phyloP scores from a whole-genome alignment of 2,797 vertebrate genomes.

The Lophotriccus pileatus region DNA sequence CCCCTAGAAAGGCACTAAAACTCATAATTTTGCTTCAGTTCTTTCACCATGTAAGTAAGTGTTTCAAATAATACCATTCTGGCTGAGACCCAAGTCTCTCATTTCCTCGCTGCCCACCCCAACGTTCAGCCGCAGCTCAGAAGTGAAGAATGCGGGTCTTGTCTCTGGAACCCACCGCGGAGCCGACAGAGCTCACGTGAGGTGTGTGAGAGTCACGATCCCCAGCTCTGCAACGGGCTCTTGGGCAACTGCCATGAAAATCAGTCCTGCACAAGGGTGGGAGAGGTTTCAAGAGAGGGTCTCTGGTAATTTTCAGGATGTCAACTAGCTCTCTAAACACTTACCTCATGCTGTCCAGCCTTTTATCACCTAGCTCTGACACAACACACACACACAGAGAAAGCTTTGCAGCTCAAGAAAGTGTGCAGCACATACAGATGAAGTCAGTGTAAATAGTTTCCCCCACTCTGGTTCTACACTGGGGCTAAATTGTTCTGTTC shows the following conservation, averaged over 20 bases:
- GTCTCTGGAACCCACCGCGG: not conserved
- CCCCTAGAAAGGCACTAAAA: not conserved
- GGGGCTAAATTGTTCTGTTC: not conserved
- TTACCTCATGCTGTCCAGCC: constrained; percentile 45
- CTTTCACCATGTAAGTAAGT: not conserved
- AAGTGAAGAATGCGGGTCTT: not conserved
- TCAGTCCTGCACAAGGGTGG: not conserved
- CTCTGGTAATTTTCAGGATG: constrained; percentile 54
- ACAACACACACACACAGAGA: not conserved
- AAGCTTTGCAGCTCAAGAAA: not conserved
- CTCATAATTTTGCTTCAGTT: not conserved
- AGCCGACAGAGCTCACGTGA: not conserved
- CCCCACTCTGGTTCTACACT: not conserved
- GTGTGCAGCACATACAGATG: not conserved
- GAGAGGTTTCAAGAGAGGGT: not conserved
- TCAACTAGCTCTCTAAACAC: constrained; percentile 41
- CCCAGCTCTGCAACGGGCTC: not conserved
- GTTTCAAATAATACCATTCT: not conserved
- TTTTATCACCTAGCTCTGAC: constrained; percentile 43
- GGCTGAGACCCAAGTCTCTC: not conserved
- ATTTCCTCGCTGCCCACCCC: not conserved
- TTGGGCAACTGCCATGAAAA: not conserved
- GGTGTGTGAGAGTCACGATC: not conserved
- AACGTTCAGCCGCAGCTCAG: not conserved
- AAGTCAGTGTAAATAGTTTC: not conserved